Percentiles rank a stretch among this genome's conserved stretches.
These are phyloP conservation scores for Sialia sialis DNA, from an alignment of 2,113 vertebrate genomes.

Conservation along the genomic window DNA sequence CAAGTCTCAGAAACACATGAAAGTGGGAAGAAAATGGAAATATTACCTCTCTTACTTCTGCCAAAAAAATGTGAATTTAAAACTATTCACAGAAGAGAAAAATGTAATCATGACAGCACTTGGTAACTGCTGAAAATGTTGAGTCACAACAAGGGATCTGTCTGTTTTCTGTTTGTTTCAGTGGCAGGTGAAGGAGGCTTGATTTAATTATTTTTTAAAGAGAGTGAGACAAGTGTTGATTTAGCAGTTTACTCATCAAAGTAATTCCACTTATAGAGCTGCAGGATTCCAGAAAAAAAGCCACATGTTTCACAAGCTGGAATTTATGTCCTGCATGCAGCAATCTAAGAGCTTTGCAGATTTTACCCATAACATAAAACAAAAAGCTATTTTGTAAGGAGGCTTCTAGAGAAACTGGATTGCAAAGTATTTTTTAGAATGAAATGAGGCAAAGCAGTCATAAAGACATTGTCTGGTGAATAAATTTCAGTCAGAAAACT, in stretches of 20 bases:
- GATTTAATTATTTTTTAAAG: constrained; percentile 46
- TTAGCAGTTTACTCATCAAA: constrained; percentile 46
- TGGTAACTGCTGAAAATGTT: neutral
- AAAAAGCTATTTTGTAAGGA: neutral
- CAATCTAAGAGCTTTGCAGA: neutral
- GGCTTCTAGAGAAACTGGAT: neutral
- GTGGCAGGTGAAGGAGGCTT: constrained; percentile 1
- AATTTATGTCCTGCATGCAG: constrained; percentile 3
- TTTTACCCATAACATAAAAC: neutral
- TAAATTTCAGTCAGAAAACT: constrained; percentile 1
- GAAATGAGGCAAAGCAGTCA: constrained; percentile 4
- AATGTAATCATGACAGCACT: neutral
- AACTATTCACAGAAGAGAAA: neutral
- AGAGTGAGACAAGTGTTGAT: constrained; percentile 28
- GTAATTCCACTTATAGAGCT: neutral
- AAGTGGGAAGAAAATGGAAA: constrained; percentile 7
- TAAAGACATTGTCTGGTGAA: constrained; percentile 24
- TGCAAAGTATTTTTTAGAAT: neutral
- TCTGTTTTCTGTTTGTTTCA: constrained; percentile 49
- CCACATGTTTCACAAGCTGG: neutral
- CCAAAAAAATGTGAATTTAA: neutral
- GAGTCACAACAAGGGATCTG: neutral
- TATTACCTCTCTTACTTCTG: neutral
- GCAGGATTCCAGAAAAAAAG: neutral
- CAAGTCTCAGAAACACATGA: neutral